phyloP scores from a whole-genome alignment of 2,797 vertebrate genomes.

The Labroides dimidiatus region DNA sequence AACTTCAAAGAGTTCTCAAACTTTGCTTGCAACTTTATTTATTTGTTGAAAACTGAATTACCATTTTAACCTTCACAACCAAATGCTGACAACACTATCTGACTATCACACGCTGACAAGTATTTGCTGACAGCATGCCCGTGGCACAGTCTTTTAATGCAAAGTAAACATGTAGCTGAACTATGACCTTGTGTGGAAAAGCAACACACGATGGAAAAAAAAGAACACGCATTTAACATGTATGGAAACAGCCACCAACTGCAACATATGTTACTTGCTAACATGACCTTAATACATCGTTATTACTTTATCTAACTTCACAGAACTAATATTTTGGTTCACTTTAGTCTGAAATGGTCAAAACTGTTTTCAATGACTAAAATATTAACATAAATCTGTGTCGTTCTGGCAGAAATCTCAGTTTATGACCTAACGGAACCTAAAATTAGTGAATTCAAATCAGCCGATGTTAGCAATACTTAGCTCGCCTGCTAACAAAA shows the following conservation, averaged over 20 bases:
- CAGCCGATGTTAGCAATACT: constrained; percentile 16
- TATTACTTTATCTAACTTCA: not conserved
- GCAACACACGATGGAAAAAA: not conserved
- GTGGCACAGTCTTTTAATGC: not conserved
- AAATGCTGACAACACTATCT: constrained; percentile 20
- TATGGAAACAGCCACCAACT: fast-evolving
- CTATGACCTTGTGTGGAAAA: not conserved
- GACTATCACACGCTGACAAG: not conserved
- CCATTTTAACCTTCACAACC: not conserved
- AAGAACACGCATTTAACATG: no score
- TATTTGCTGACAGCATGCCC: not conserved
- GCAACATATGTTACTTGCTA: not conserved
- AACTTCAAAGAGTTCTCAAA: no score
- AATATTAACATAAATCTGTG: no score
- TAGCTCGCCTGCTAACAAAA: constrained; percentile 14
- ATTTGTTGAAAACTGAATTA: not conserved
- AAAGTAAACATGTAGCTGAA: not conserved
- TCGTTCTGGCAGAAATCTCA: not conserved
- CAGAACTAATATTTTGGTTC: not conserved
- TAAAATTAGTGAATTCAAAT: constrained; percentile 5
- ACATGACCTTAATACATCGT: not conserved
- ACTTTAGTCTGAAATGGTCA: not conserved
- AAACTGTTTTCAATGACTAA: no score
- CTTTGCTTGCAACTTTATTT: no score
- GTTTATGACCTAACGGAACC: not conserved